Evolutionary conservation across 2,113 vertebrate genomes (phyloP).

Genomic region (Climacteris rufus): DNA sequence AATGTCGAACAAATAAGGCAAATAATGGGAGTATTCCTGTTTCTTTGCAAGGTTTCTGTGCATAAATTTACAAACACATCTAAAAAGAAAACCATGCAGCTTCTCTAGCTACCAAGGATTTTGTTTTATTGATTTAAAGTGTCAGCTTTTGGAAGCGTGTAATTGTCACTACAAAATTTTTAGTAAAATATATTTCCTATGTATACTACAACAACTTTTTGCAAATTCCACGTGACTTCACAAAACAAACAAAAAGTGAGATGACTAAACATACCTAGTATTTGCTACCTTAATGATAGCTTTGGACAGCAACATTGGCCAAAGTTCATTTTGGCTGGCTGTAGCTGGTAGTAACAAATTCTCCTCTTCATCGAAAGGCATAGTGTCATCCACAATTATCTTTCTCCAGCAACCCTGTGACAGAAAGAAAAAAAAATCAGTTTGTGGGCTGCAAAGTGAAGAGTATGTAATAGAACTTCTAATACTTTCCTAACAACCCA

Average conservation of each 20-base stretch:
- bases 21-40: neutral
- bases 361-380: constrained; percentile 87
- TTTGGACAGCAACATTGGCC: constrained; percentile 93
- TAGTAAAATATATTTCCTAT: neutral
- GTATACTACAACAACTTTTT: neutral
- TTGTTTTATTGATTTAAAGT: neutral
- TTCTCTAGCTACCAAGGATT: neutral
- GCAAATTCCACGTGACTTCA: neutral
- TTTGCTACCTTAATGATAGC: constrained; percentile 90
- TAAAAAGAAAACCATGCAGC: neutral
- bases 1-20: neutral
- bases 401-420: constrained; percentile 93
- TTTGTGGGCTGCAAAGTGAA: neutral
- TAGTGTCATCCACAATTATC: constrained; percentile 85
- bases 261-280: constrained; percentile 79
- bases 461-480: neutral
- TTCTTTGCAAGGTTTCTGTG: neutral
- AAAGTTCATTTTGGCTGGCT: constrained; percentile 81
- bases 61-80: neutral
- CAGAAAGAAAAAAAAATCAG: neutral
- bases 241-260: neutral
- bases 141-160: neutral
- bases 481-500: neutral
- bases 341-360: constrained; percentile 86
- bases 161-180: neutral